Conservation (phyloP, 2,888 invertebrate genomes). For the Agonopterix arenella region DNA sequence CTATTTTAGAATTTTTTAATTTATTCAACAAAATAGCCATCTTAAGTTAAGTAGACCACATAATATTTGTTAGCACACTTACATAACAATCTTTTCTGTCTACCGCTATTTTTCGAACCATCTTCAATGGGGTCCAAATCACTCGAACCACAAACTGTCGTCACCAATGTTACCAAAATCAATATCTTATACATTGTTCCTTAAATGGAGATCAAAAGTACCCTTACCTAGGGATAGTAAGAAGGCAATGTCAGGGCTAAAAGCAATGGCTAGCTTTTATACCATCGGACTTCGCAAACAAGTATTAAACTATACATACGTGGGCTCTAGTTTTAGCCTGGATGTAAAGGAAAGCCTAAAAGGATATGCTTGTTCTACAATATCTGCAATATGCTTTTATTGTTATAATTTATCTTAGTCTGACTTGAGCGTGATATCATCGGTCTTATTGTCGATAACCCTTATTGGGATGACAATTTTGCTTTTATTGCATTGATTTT, state of each 20-base stretch:
- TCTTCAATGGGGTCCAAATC: slow-evolving; percentile 12
- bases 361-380: slow-evolving; percentile 52
- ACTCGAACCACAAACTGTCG: slow-evolving; percentile 20
- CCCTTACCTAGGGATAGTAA: slow-evolving; percentile 29
- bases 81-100: slow-evolving; percentile 54
- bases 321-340: slow-evolving; percentile 64
- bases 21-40: too few relatives aligned
- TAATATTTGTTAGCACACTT: slow-evolving; percentile 24
- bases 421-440: too few relatives aligned
- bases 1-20: too few relatives aligned
- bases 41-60: too few relatives aligned
- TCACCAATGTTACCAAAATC: slow-evolving; percentile 25
- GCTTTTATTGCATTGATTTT: too few relatives aligned
- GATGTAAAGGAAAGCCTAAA: slow-evolving; percentile 57
- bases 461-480: too few relatives aligned
- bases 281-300: slow-evolving; percentile 53
- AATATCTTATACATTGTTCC: slow-evolving; percentile 40
- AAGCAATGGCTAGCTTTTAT: slow-evolving; percentile 63
- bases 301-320: slow-evolving; percentile 51
- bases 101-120: slow-evolving; percentile 12
- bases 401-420: neutral
- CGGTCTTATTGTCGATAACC: too few relatives aligned
- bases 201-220: slow-evolving; percentile 1
- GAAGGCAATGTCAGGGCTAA: slow-evolving; percentile 70
- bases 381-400: slow-evolving; percentile 1